A percentile compares a stretch with the other conserved stretches of the same genome.
Evolutionary conservation across 2,888 invertebrate genomes (phyloP).

Genomic region (Drosophila nigritarsus): DNA sequence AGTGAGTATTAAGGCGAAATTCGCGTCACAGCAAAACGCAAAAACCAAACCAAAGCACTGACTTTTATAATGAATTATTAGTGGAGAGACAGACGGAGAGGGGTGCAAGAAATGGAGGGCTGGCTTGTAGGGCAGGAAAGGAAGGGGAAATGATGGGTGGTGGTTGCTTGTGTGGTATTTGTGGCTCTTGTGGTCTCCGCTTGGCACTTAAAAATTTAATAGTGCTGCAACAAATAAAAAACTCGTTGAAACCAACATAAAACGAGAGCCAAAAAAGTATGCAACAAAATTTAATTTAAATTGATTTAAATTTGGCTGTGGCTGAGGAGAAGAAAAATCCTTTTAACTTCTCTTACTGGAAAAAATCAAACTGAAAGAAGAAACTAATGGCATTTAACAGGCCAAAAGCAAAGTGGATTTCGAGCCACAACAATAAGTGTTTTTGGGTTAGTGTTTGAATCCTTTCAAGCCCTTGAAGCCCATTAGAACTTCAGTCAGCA

Average conservation of each 20-base stretch:
- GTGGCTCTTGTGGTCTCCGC: conserved; percentile 72
- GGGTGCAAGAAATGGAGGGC: background rate
- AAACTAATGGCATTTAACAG: conserved; percentile 56
- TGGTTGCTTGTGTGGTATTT: conserved; percentile 75
- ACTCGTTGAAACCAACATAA: conserved; percentile 28
- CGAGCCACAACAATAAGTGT: conserved; percentile 39
- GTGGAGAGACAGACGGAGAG: conserved; percentile 45
- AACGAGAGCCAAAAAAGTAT: conserved; percentile 40
- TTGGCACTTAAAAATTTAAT: conserved; percentile 79
- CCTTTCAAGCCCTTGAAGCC: conserved; percentile 39
- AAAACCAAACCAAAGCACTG: conserved; percentile 81
- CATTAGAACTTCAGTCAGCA: conserved; percentile 30
- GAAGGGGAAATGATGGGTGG: conserved; percentile 38
- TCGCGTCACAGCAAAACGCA: conserved; percentile 77
- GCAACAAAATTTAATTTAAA: conserved; percentile 47
- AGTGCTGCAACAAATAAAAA: conserved; percentile 64
- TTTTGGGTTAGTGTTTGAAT: conserved; percentile 27
- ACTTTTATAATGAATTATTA: conserved; percentile 81
- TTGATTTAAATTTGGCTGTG: conserved; percentile 52
- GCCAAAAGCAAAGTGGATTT: conserved; percentile 49
- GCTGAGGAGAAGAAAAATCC: conserved; percentile 26
- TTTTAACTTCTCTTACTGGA: conserved; percentile 31
- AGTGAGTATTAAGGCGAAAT: conserved; percentile 51
- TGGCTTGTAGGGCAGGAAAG: background rate
- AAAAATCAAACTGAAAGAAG: conserved; percentile 24